Conservation (phyloP, 2,113 vertebrate genomes). For the Polypterus bichir region DNA sequence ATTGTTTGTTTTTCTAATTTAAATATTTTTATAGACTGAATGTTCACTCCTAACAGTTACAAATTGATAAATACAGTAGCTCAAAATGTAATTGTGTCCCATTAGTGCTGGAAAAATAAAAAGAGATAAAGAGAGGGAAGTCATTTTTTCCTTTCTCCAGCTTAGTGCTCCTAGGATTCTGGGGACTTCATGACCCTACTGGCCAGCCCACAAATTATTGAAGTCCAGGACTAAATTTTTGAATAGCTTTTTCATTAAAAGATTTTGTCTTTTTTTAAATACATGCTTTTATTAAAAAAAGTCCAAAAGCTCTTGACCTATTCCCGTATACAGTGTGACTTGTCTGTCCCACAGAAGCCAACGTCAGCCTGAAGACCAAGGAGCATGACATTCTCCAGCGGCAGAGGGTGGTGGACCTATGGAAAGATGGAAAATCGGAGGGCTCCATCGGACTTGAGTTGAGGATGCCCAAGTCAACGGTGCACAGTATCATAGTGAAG, state of each 20-base stretch:
- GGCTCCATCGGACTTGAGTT: slow-evolving; percentile 60
- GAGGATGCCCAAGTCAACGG: slow-evolving; percentile 61
- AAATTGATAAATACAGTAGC: too few species aligned
- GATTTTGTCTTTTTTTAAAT: slow-evolving; percentile 4
- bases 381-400: slow-evolving; percentile 60
- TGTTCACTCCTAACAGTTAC: too few species aligned
- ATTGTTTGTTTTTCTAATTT: too few species aligned
- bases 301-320: slow-evolving; percentile 13
- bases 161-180: too few species aligned
- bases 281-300: not conserved
- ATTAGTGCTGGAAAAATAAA: too few species aligned
- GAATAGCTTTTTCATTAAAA: not conserved
- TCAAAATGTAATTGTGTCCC: too few species aligned
- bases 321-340: slow-evolving; percentile 60
- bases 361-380: slow-evolving; percentile 61
- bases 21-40: too few species aligned
- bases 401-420: slow-evolving; percentile 64
- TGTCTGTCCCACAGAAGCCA: slow-evolving; percentile 57
- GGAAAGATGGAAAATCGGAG: slow-evolving; percentile 65
- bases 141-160: too few species aligned
- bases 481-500: slow-evolving; percentile 69
- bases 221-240: not conserved
- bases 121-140: too few species aligned
- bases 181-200: too few species aligned
- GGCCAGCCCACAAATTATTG: not conserved